Evolutionary conservation across 1,140 invertebrate genomes (phyloP).

Genomic region (Eumaeus atala): DNA sequence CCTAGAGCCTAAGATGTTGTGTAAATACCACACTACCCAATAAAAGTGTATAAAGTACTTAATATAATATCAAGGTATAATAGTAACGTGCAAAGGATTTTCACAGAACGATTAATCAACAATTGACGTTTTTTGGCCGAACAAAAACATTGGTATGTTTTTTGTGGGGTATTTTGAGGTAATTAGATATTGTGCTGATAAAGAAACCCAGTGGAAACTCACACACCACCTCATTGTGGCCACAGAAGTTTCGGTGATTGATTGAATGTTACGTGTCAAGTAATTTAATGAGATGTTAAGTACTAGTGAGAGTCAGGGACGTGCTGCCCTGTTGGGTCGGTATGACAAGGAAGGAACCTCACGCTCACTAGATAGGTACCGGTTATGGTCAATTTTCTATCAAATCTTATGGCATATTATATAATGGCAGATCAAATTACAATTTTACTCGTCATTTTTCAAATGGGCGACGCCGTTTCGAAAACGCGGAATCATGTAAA

Average conservation of each 20-base stretch:
- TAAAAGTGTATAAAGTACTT: too few species aligned
- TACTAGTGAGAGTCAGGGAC: too few species aligned
- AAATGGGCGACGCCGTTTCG: too few species aligned
- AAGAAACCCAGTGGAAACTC: background rate
- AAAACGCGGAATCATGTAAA: too few species aligned
- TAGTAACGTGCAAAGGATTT: background rate
- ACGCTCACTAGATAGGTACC: too few species aligned
- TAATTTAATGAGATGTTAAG: background rate
- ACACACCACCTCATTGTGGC: background rate
- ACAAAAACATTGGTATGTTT: background rate
- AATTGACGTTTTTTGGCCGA: background rate
- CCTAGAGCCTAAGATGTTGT: too few species aligned
- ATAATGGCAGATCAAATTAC: too few species aligned
- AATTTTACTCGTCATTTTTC: too few species aligned
- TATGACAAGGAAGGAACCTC: background rate
- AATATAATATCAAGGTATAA: too few species aligned
- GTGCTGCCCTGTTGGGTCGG: background rate
- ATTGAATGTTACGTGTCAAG: background rate
- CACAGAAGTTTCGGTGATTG: background rate
- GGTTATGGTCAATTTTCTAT: too few species aligned
- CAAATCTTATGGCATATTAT: too few species aligned
- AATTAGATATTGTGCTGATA: background rate
- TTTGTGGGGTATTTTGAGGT: conserved; percentile 1
- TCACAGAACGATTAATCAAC: conserved; percentile 1
- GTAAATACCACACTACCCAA: too few species aligned